phyloP scores from a whole-genome alignment of 2,888 invertebrate species.

The Pocota personata region DNA sequence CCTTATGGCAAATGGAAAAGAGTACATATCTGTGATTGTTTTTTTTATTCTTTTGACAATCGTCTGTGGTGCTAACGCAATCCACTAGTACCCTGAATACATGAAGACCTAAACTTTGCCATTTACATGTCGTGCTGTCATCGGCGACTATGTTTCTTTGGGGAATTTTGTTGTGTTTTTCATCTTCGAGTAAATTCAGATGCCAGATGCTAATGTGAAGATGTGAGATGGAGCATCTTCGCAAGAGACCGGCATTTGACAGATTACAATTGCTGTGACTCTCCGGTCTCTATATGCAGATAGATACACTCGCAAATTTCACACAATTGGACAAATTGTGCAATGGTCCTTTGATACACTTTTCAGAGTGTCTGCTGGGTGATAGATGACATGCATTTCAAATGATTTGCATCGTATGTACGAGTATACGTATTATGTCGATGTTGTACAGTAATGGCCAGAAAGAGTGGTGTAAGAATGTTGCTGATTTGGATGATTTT shows the following conservation, averaged over 20 bases:
- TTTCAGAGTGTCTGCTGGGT: slow-evolving; percentile 42
- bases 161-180: slow-evolving; percentile 21
- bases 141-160: slow-evolving; percentile 31
- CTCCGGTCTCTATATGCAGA: not conserved
- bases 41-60: slow-evolving; percentile 17
- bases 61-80: slow-evolving; percentile 8
- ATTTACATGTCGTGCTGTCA: slow-evolving; percentile 55
- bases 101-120: slow-evolving; percentile 46
- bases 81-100: slow-evolving; percentile 12
- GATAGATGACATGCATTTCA: slow-evolving; percentile 31
- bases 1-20: not conserved
- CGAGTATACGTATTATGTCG: too few species aligned
- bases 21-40: not conserved
- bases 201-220: slow-evolving; percentile 36
- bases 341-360: slow-evolving; percentile 47
- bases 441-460: not conserved
- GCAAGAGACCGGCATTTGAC: slow-evolving; percentile 23
- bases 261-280: slow-evolving; percentile 31
- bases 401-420: not conserved
- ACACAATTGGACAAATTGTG: slow-evolving; percentile 56
- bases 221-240: slow-evolving; percentile 29
- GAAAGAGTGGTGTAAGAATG: not conserved
- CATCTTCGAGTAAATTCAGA: slow-evolving; percentile 28
- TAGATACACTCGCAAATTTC: slow-evolving; percentile 44
- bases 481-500: not conserved